Percentiles rank a stretch among this genome's conserved stretches.
phyloP scores from a whole-genome alignment of 2,113 vertebrate genomes.

The Lontra canadensis region DNA sequence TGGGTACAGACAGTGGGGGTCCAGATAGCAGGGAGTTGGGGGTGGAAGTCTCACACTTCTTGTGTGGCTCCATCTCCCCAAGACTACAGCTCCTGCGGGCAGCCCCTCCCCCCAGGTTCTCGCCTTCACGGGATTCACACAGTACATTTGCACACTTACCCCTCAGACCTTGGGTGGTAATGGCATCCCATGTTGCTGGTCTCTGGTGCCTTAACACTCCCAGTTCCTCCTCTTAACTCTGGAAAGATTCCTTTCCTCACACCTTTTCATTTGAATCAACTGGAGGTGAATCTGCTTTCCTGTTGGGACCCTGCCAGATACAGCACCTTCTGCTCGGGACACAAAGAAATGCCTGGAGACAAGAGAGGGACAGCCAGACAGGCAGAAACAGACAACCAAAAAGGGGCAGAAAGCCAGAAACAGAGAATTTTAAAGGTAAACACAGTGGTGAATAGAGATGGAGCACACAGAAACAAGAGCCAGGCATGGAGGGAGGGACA shows the following conservation, averaged over 20 bases:
- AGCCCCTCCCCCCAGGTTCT: background rate
- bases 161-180: background rate
- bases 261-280: background rate
- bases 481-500: background rate
- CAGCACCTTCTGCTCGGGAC: background rate
- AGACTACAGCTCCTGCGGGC: background rate
- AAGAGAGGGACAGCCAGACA: too few relatives aligned
- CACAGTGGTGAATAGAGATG: background rate
- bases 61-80: background rate
- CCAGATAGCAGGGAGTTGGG: too few relatives aligned
- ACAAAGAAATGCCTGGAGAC: background rate
- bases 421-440: background rate
- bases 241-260: background rate
- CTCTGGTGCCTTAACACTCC: background rate
- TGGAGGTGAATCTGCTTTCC: background rate
- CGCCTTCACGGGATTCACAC: rapidly evolving
- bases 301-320: background rate
- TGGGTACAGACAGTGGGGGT: background rate
- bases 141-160: background rate
- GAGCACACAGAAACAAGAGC: background rate
- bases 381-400: background rate
- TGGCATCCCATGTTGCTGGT: background rate
- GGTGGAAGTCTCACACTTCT: background rate
- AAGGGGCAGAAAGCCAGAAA: background rate
- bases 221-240: background rate